Percentiles rank a stretch among this genome's conserved stretches.
phyloP scores from a whole-genome alignment of 1,140 invertebrate species.

The Gryon sp. region DNA sequence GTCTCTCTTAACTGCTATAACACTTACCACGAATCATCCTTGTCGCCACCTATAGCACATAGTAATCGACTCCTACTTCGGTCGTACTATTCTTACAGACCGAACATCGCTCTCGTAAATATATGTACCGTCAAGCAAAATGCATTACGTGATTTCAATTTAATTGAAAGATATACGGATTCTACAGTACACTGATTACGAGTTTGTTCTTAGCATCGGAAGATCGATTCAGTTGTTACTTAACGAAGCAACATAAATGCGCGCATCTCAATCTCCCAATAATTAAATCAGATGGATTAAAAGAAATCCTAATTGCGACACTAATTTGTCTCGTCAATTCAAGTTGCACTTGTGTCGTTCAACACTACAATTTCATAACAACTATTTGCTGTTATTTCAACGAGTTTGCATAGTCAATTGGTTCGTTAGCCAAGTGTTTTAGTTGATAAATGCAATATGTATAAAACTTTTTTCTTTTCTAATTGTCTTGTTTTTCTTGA shows the following conservation, averaged over 20 bases:
- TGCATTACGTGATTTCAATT: slow-evolving; percentile 67
- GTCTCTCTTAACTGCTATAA: too few relatives aligned
- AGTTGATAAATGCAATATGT: slow-evolving; percentile 7
- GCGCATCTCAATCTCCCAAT: slow-evolving; percentile 11
- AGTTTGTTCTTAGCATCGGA: slow-evolving; percentile 47
- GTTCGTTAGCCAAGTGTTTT: slow-evolving; percentile 1
- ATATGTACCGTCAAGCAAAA: slow-evolving; percentile 54
- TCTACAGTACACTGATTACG: slow-evolving; percentile 35
- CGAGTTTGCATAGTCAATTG: neutral
- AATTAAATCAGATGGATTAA: slow-evolving; percentile 29
- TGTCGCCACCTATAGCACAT: slow-evolving; percentile 45
- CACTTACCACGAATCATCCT: slow-evolving; percentile 6
- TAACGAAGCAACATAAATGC: slow-evolving; percentile 25
- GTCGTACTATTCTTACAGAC: slow-evolving; percentile 70
- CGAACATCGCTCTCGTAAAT: slow-evolving; percentile 54
- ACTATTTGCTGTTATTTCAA: neutral
- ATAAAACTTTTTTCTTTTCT: slow-evolving; percentile 2
- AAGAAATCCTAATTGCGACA: slow-evolving; percentile 21
- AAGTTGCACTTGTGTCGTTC: neutral
- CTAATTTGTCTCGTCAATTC: slow-evolving; percentile 21
- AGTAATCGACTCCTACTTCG: slow-evolving; percentile 69
- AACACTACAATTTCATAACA: neutral
- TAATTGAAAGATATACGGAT: slow-evolving; percentile 70
- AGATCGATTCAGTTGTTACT: slow-evolving; percentile 47
- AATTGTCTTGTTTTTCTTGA: neutral